Base-by-base conservation (phyloP, 37 sponge, comb jelly and placozoan species). In the Agelas oroides region DNA sequence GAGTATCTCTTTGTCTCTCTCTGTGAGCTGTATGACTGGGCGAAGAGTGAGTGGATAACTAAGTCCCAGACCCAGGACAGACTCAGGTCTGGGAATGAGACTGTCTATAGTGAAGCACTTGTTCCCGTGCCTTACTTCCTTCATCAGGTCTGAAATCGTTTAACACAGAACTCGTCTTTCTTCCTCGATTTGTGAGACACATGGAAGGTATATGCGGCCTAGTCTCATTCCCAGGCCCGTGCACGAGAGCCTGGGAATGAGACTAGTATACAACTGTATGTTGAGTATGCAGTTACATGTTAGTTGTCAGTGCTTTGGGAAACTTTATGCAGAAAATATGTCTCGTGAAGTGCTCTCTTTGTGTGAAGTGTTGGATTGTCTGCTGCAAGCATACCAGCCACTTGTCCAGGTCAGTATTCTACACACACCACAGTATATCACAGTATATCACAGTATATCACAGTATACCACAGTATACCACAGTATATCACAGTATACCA, bases 1-100 rank as follows among this genome's bases (percentile, higher is more conserved):
- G 86, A 90, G 24, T 94, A 73, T 77, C 21, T 94, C 62, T 94
- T 94, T 70, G 77, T 73, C 34, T 56, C 65, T 21, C 66, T 94
- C 18, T 53, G 86, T 28, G 92, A 89, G 74, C 83, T 94, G 35
- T 87, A 83, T 67, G 88, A 89, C 77, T 90, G 87, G 92, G 81
- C 70, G 0, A 62, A 72, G 64, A 69, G 92, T 92, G 27, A 64
- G 72, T 75, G 17, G 1, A 16, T 15, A 34, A 38, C 53, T n/a
- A n/a, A n/a, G 0, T 27, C 23, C 38, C 25, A 30, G 24, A 33
- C 53, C 8, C 38, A 30, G 2, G 36, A 71, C 72, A 34, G 24
- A 37, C 72, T 12, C 21, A 15, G 13, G 24, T 14, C 52, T 24
- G 18, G 24, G 67, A 14, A 56, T 56, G 58, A 19, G 18, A 15